Percentiles rank a stretch among this genome's conserved stretches.
Conservation (phyloP, 2,797 vertebrate genomes). For the Enteromius unitaeniatus region DNA sequence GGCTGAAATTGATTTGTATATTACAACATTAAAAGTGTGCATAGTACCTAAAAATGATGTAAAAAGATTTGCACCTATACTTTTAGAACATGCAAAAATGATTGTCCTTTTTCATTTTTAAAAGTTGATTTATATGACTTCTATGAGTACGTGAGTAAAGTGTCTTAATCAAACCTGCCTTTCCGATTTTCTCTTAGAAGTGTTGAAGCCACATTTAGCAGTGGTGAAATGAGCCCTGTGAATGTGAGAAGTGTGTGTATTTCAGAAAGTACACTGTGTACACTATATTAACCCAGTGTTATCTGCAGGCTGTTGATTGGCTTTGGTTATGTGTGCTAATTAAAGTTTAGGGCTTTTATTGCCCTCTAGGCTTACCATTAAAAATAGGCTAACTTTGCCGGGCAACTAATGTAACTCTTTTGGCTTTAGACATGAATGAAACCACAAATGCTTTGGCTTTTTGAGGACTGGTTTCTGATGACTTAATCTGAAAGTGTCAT, state of each 20-base stretch:
- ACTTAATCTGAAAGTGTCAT: background rate
- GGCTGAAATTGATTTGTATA: conserved; percentile 64
- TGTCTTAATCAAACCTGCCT: conserved; percentile 56
- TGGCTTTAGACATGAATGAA: background rate
- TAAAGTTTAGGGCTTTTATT: conserved; percentile 4
- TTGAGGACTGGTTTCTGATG: background rate
- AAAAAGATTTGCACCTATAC: conserved; percentile 53
- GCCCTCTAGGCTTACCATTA: conserved; percentile 8
- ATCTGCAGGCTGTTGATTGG: background rate
- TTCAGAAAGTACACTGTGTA: background rate
- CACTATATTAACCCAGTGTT: background rate
- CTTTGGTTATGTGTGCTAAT: conserved; percentile 10
- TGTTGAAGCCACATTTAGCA: background rate
- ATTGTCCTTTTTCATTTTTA: conserved; percentile 49
- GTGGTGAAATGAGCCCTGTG: background rate
- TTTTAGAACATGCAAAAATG: conserved; percentile 57
- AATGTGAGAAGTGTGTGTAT: background rate
- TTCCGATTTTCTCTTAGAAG: conserved; percentile 3
- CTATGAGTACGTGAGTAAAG: conserved; percentile 69
- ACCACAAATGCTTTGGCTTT: background rate
- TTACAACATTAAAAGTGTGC: conserved; percentile 54
- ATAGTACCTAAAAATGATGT: conserved; percentile 38
- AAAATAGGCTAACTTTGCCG: conserved; percentile 2
- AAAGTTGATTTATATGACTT: conserved; percentile 67
- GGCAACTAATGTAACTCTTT: conserved; percentile 1